A percentile compares a stretch with the other conserved stretches of the same genome.
These are phyloP conservation scores for Brachystomella parvula DNA, from an alignment of 1,140 invertebrate genomes.

Conservation along the genomic window DNA sequence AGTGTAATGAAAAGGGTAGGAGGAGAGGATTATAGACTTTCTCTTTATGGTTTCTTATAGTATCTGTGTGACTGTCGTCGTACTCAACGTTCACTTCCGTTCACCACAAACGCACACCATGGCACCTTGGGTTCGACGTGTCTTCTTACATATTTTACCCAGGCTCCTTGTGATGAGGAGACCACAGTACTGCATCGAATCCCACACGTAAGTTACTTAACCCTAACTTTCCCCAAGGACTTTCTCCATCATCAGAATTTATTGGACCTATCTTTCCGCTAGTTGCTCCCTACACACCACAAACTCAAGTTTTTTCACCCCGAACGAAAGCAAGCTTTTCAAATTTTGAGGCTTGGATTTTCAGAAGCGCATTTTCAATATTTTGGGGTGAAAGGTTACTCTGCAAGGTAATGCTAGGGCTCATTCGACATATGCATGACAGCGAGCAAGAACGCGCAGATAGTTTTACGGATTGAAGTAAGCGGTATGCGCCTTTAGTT, in stretches of 20 bases:
- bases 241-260: neutral
- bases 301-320: neutral
- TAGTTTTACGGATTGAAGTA: too few species aligned
- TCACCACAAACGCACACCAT: slow-evolving; percentile 91
- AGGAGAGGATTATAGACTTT: slow-evolving; percentile 6
- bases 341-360: neutral
- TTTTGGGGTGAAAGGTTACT: too few species aligned
- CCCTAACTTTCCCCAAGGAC: neutral
- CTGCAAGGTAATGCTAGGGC: too few species aligned
- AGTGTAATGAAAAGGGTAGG: slow-evolving; percentile 6
- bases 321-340: neutral
- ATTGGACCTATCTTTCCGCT: neutral
- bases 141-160: slow-evolving; percentile 86
- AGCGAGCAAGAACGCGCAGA: too few species aligned
- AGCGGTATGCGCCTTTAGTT: too few species aligned
- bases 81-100: slow-evolving; percentile 79
- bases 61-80: slow-evolving; percentile 58
- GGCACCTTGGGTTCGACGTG: slow-evolving; percentile 84
- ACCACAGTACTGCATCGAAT: slow-evolving; percentile 71
- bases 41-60: slow-evolving; percentile 37
- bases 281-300: neutral
- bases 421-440: too few species aligned
- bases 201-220: slow-evolving; percentile 52
- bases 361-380: neutral
- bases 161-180: slow-evolving; percentile 71